phyloP scores from a whole-genome alignment of 2,113 vertebrate genomes.

The Irena cyanogastra region DNA sequence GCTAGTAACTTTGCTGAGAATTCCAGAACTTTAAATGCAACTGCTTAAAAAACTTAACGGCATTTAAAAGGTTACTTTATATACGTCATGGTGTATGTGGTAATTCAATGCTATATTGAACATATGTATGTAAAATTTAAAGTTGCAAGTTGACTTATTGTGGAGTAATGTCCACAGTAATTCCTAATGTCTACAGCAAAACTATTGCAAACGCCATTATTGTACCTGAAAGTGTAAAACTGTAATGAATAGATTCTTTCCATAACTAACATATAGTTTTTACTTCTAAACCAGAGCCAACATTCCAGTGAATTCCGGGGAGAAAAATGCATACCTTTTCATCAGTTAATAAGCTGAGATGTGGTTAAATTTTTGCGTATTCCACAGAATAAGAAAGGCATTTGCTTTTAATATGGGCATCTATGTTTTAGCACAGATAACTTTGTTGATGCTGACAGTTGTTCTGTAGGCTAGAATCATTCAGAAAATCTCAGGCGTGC shows the following conservation, averaged over 20 bases:
- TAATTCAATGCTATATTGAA: neutral
- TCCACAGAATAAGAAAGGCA: neutral
- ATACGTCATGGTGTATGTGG: rapidly evolving
- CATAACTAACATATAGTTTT: neutral
- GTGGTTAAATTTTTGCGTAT: neutral
- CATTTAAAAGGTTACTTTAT: neutral
- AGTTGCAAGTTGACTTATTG: neutral
- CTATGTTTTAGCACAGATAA: neutral
- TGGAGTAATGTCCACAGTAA: neutral
- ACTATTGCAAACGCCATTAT: neutral
- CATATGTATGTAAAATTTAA: neutral
- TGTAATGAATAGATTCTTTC: neutral
- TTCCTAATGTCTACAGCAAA: neutral
- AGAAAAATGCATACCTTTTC: neutral
- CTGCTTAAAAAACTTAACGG: neutral
- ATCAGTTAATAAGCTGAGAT: neutral
- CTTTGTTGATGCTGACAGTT: neutral
- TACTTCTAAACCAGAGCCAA: neutral
- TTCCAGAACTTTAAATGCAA: neutral
- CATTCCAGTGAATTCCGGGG: neutral
- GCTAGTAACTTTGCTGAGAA: neutral
- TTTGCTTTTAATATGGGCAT: neutral
- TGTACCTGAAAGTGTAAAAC: neutral
- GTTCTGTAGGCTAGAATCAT: neutral
- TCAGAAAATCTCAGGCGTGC: neutral